phyloP scores from a whole-genome alignment of 64 coral and sea anemone species.

The Trachythela sp. region DNA sequence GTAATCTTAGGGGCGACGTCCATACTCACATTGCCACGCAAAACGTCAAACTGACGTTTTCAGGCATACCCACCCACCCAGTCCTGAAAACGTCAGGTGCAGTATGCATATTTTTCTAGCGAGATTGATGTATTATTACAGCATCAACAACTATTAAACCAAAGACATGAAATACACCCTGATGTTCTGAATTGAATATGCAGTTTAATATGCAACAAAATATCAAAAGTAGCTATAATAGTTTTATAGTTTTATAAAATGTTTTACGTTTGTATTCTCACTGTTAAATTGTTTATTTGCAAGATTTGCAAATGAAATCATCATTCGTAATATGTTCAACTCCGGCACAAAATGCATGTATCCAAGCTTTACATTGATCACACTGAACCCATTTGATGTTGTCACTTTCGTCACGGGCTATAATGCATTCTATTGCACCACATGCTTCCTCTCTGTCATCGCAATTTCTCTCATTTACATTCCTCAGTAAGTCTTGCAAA shows the following conservation, averaged over 20 bases:
- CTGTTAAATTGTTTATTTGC: not conserved
- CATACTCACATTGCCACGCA: no score
- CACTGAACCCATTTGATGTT: not conserved
- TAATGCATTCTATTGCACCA: not conserved
- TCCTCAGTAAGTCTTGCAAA: not conserved
- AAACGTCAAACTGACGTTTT: no score
- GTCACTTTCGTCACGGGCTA: not conserved
- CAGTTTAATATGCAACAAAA: no score
- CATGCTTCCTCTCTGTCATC: not conserved
- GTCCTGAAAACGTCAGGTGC: no score
- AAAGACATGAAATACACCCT: no score
- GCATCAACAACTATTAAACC: no score
- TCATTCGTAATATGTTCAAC: not conserved
- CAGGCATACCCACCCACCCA: no score
- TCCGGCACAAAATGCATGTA: not conserved
- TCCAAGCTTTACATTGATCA: not conserved
- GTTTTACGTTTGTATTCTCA: not conserved
- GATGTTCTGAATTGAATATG: no score
- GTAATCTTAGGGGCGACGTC: no score
- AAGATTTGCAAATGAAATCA: not conserved
- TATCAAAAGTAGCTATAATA: no score
- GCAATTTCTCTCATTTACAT: not conserved
- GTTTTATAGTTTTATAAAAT: not conserved
- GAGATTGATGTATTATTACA: no score
- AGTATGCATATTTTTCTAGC: no score